Conservation (phyloP, 2,888 invertebrate genomes). For the Mythimna impura region DNA sequence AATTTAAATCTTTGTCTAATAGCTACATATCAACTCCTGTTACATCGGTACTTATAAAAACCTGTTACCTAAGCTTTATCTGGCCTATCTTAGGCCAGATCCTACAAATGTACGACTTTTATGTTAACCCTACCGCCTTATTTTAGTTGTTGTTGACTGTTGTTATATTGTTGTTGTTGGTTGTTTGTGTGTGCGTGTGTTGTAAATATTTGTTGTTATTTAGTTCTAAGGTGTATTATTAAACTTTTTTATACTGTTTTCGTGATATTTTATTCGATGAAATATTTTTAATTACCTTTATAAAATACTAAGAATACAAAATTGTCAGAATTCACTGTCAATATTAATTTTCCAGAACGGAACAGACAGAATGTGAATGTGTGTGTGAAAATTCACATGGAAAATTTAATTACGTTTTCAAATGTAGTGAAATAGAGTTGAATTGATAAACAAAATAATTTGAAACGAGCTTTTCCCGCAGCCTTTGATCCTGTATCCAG, state of each 20-base stretch:
- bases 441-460: background rate
- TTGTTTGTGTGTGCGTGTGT: conserved; percentile 62
- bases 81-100: background rate
- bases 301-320: background rate
- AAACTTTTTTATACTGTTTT: conserved; percentile 54
- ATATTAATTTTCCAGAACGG: background rate
- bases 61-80: background rate
- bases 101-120: conserved; percentile 18
- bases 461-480: too few relatives aligned
- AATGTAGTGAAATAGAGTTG: background rate
- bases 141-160: conserved; percentile 46
- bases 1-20: background rate
- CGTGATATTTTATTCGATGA: conserved; percentile 20
- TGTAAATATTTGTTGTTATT: conserved; percentile 74
- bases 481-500: background rate
- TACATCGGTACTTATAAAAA: background rate
- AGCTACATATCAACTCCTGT: background rate
- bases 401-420: background rate
- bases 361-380: too few relatives aligned
- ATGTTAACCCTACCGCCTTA: conserved; percentile 54
- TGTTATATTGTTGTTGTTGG: conserved; percentile 52
- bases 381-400: too few relatives aligned
- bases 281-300: accelerated
- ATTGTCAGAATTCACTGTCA: background rate
- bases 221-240: conserved; percentile 67